Evolutionary conservation across 2,797 vertebrate genomes (phyloP).

Genomic region (Oophaga sylvatica): DNA sequence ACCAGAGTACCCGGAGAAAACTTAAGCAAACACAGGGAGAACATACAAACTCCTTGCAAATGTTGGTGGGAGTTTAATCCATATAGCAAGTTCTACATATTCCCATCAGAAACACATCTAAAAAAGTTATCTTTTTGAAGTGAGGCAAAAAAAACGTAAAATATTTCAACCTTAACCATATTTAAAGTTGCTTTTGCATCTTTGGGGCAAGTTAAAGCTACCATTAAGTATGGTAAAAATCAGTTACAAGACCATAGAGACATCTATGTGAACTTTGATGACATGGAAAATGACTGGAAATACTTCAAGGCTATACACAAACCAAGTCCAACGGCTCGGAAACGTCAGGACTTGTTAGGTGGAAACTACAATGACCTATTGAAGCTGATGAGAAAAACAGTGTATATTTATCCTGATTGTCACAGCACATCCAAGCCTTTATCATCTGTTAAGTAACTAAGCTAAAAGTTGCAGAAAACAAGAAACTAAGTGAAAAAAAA

Average conservation of each 20-base stretch:
- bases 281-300: slow-evolving; percentile 58
- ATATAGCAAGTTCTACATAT: too few species aligned
- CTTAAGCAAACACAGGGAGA: too few species aligned
- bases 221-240: slow-evolving; percentile 8
- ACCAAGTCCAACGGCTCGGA: slow-evolving; percentile 48
- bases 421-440: slow-evolving; percentile 45
- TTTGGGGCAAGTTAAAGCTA: not conserved
- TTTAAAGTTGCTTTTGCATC: not conserved
- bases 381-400: slow-evolving; percentile 57
- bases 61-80: too few species aligned
- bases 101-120: too few species aligned
- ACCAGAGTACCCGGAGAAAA: too few species aligned
- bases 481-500: slow-evolving; percentile 33
- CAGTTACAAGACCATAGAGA: not conserved
- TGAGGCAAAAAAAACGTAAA: not conserved
- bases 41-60: too few species aligned
- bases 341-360: slow-evolving; percentile 54
- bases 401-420: slow-evolving; percentile 38
- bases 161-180: not conserved
- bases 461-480: slow-evolving; percentile 9
- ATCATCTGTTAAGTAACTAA: slow-evolving; percentile 57
- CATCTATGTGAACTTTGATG: slow-evolving; percentile 46
- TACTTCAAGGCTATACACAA: slow-evolving; percentile 44
- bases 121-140: too few species aligned
- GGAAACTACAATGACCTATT: slow-evolving; percentile 52